These are phyloP conservation scores for Dicrostonyx torquatus DNA, from an alignment of 2,797 vertebrate genomes.

Conservation along the genomic window DNA sequence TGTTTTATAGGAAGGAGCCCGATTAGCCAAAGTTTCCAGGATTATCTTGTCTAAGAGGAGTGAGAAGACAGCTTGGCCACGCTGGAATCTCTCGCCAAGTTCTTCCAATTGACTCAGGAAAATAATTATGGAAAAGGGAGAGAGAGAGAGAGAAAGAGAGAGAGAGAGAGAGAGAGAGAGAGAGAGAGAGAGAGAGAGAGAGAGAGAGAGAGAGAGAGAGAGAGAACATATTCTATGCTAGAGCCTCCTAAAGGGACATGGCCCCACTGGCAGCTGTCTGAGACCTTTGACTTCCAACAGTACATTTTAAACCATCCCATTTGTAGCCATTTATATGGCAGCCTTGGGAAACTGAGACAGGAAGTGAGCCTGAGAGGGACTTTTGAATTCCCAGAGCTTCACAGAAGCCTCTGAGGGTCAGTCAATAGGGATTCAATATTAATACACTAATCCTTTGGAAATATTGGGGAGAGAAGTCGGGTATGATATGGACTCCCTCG, in stretches of 20 bases:
- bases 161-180: not conserved
- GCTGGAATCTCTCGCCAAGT: not conserved
- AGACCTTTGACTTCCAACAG: not conserved
- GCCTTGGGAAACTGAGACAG: not conserved
- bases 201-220: not conserved
- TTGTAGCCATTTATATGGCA: not conserved
- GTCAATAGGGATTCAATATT: not conserved
- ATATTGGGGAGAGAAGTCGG: not conserved
- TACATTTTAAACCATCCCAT: not conserved
- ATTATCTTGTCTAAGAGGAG: not conserved
- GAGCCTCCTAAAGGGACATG: not conserved
- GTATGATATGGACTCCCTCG: not conserved
- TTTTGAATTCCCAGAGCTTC: not conserved
- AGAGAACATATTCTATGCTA: not conserved
- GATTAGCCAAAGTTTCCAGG: slow-evolving; percentile 7
- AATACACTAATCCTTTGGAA: not conserved
- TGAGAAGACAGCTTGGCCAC: not conserved
- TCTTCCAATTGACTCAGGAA: not conserved
- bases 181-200: not conserved
- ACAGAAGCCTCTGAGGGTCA: not conserved
- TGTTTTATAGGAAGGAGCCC: not conserved
- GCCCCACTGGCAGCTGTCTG: not conserved
- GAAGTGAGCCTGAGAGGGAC: not conserved
- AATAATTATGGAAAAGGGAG: not conserved
- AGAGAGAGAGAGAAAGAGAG: not conserved